Conservation (phyloP, 2,113 vertebrate species). For the Speoplatyrhinus poulsoni region DNA sequence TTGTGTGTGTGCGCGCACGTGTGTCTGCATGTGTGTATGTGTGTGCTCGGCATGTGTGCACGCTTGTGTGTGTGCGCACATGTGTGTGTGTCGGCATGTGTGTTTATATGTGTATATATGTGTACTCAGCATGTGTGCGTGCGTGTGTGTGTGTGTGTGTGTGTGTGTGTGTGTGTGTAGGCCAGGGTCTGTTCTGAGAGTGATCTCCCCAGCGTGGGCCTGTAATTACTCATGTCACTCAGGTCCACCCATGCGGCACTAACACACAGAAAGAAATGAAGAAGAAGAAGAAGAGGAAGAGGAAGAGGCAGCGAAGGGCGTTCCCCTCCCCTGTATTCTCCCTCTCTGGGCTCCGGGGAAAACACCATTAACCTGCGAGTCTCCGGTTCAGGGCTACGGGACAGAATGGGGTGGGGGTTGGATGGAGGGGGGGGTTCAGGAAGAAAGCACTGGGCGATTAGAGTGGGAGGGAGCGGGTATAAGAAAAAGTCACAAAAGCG, state of each 20-base stretch:
- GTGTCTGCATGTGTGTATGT: conserved; percentile 1
- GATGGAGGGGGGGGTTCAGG: not conserved
- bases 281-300: not conserved
- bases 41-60: not conserved
- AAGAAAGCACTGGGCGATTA: not conserved
- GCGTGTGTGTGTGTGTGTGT: not conserved
- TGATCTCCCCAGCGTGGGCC: conserved; percentile 14
- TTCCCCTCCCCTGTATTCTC: not conserved
- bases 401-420: not conserved
- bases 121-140: not conserved
- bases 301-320: not conserved
- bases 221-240: conserved; percentile 53
- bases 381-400: conserved; percentile 35
- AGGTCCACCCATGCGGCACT: conserved; percentile 39
- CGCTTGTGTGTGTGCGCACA: too few species aligned
- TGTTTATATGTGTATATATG: not conserved
- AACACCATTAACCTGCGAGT: conserved; percentile 60
- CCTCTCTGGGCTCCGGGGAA: conserved; percentile 42
- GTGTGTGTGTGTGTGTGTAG: not conserved
- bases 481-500: not conserved
- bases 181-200: not conserved
- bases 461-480: not conserved
- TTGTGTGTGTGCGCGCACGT: not conserved
- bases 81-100: not conserved
- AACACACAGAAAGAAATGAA: conserved; percentile 11